Conservation (phyloP, 2,888 invertebrate genomes). For the Ochropleura plecta region DNA sequence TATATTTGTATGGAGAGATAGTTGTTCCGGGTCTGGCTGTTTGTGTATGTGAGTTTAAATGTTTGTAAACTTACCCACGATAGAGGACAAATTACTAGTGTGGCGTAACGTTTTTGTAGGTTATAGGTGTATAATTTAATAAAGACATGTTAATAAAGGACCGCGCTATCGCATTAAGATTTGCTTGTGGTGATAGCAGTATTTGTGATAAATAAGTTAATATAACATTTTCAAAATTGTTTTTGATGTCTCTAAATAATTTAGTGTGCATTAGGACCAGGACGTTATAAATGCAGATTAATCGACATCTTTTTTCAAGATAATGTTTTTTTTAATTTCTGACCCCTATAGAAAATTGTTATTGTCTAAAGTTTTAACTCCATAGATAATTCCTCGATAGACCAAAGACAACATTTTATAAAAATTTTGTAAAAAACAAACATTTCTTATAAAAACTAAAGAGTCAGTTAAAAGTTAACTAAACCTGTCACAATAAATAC, state of each 20-base stretch:
- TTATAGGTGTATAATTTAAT: too few relatives aligned
- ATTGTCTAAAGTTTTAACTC: background rate
- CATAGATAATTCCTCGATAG: background rate
- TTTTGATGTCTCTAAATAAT: background rate
- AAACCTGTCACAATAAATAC: conserved; percentile 1
- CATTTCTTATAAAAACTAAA: background rate
- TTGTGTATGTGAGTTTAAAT: too few relatives aligned
- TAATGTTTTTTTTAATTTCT: background rate
- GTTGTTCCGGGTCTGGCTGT: too few relatives aligned
- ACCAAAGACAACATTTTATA: background rate
- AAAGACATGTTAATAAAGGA: too few relatives aligned
- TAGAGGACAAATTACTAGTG: too few relatives aligned
- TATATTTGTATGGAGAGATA: too few relatives aligned
- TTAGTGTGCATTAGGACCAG: background rate
- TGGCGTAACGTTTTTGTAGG: too few relatives aligned
- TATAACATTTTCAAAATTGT: background rate
- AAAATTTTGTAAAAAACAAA: background rate
- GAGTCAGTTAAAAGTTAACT: conserved; percentile 11
- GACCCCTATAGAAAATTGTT: background rate
- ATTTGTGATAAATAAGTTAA: too few relatives aligned
- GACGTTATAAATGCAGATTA: background rate
- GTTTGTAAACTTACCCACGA: too few relatives aligned
- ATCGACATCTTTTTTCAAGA: background rate
- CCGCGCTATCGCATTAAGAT: too few relatives aligned
- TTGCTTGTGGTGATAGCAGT: too few relatives aligned